phyloP scores from a whole-genome alignment of 2,888 invertebrate genomes.

The Lochmaea crataegi region DNA sequence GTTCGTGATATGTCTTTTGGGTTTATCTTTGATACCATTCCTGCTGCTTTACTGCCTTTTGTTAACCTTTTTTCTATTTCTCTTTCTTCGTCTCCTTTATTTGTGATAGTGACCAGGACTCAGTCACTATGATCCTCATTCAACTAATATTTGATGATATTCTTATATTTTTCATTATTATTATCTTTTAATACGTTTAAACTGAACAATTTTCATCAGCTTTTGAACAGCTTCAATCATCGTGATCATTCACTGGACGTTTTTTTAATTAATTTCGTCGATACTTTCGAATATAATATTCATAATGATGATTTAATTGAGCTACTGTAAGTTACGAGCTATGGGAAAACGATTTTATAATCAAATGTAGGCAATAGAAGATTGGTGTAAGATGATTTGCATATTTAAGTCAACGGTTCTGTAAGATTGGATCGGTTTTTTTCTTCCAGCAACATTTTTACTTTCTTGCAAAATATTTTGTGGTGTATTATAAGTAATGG shows the following conservation, averaged over 20 bases:
- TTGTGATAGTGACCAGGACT: too few relatives aligned
- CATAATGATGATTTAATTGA: not conserved
- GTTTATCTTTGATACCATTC: too few relatives aligned
- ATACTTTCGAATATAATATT: not conserved
- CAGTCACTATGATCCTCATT: too few relatives aligned
- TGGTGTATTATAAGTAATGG: constrained; percentile 24
- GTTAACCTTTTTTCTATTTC: too few relatives aligned
- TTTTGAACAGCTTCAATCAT: not conserved
- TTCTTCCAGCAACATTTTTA: not conserved
- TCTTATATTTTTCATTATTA: too few relatives aligned
- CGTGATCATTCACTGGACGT: not conserved
- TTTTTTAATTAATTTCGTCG: not conserved
- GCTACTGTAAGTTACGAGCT: constrained; percentile 13
- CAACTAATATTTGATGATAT: too few relatives aligned
- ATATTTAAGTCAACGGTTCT: constrained; percentile 31
- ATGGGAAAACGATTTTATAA: constrained; percentile 27
- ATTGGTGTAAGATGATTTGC: constrained; percentile 31
- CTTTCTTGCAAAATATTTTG: constrained; percentile 29
- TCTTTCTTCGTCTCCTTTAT: too few relatives aligned
- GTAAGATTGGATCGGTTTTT: constrained; percentile 22
- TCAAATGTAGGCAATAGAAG: constrained; percentile 26
- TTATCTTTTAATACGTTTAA: too few relatives aligned
- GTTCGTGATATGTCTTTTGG: too few relatives aligned
- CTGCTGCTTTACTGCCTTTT: too few relatives aligned
- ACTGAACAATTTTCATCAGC: too few relatives aligned